These are phyloP conservation scores for Drosophila histrio DNA, from an alignment of 2,888 invertebrate species.

Conservation along the genomic window DNA sequence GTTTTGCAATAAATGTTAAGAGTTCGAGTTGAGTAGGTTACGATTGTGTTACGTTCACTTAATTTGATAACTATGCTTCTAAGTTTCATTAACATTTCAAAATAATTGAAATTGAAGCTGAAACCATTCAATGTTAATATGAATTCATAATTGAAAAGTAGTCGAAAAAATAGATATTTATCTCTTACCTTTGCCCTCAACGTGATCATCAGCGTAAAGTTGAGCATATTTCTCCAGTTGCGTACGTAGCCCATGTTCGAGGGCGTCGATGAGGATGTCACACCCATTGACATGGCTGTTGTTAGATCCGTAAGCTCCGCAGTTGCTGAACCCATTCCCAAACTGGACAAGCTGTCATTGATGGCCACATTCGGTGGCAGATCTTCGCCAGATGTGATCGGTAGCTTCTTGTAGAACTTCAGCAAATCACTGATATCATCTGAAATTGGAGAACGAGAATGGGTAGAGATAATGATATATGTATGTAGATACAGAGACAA, in stretches of 20 bases:
- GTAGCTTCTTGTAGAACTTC: conserved; percentile 83
- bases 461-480: background rate
- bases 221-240: conserved; percentile 82
- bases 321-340: conserved; percentile 12
- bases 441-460: conserved; percentile 46
- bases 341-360: conserved; percentile 16
- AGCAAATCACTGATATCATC: conserved; percentile 84
- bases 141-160: too few species aligned
- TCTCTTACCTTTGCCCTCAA: conserved; percentile 83
- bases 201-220: conserved; percentile 84
- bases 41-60: too few species aligned
- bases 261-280: conserved; percentile 75
- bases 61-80: too few species aligned
- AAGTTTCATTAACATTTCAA: too few species aligned
- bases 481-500: too few species aligned
- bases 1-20: background rate
- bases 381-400: conserved; percentile 70
- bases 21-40: background rate
- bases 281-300: conserved; percentile 37
- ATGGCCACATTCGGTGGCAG: conserved; percentile 10
- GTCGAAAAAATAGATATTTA: too few species aligned
- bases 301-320: conserved; percentile 42
- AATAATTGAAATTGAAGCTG: too few species aligned
- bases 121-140: too few species aligned
- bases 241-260: conserved; percentile 81